Conservation (phyloP, 1,140 invertebrate genomes). For the Mizuhopecten yessoensis region DNA sequence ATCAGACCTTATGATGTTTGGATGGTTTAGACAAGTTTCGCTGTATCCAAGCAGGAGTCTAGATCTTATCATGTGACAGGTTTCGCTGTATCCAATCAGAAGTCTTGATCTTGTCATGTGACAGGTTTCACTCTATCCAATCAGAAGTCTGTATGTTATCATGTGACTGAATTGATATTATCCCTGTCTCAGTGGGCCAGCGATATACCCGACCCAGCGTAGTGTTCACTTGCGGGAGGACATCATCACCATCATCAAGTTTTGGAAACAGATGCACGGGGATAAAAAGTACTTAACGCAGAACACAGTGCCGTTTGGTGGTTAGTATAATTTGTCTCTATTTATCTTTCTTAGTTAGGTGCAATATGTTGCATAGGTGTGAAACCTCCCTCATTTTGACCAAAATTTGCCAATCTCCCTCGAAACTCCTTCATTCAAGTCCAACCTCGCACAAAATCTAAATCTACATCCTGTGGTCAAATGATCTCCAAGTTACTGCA, state of each 20-base stretch:
- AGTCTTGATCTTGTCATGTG: background rate
- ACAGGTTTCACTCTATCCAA: background rate
- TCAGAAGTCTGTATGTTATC: background rate
- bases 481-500: no score
- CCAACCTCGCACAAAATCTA: no score
- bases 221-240: slow-evolving; percentile 92
- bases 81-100: background rate
- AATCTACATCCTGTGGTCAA: no score
- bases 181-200: slow-evolving; percentile 71
- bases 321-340: background rate
- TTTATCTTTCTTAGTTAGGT: no score
- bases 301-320: slow-evolving; percentile 73
- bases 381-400: no score
- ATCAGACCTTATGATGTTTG: no score
- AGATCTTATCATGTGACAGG: slow-evolving; percentile 10
- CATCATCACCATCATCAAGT: slow-evolving; percentile 94
- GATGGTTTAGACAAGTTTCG: no score
- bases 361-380: no score
- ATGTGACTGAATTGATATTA: background rate
- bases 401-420: no score
- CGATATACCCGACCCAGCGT: slow-evolving; percentile 90
- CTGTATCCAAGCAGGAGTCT: background rate
- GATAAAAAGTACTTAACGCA: slow-evolving; percentile 98
- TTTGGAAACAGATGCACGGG: slow-evolving; percentile 97
- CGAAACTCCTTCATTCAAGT: no score